Conservation (phyloP, 2,888 invertebrate species). For the Lithodes maja region DNA sequence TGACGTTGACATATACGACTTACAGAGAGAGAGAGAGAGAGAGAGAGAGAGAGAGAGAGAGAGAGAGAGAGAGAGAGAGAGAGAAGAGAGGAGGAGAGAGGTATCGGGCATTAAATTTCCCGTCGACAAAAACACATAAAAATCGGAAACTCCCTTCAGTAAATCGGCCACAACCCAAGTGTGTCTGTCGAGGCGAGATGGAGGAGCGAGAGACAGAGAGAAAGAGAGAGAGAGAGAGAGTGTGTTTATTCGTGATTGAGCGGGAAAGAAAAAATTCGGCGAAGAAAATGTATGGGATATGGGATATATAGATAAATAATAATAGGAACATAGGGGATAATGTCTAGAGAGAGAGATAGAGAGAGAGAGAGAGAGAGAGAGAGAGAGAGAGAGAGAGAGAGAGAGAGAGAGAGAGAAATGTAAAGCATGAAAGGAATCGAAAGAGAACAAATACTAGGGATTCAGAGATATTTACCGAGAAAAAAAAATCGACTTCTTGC, state of each 20-base stretch:
- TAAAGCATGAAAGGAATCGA: not conserved
- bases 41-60: too few relatives aligned
- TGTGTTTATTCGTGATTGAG: too few relatives aligned
- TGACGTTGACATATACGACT: too few relatives aligned
- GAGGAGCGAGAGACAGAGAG: too few relatives aligned
- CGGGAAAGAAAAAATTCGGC: too few relatives aligned
- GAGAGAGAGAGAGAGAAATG: not conserved
- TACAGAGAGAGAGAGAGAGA: too few relatives aligned
- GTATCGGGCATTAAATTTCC: not conserved
- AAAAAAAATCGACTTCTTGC: too few relatives aligned
- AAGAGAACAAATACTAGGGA: not conserved
- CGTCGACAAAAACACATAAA: conserved; percentile 13
- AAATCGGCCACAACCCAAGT: not conserved
- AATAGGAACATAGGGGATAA: too few relatives aligned
- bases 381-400: not conserved
- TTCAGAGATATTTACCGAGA: too few relatives aligned
- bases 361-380: not conserved
- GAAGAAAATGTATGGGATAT: too few relatives aligned
- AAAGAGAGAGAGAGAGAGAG: too few relatives aligned
- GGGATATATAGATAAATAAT: too few relatives aligned
- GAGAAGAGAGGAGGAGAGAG: not conserved
- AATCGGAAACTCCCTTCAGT: conserved; percentile 11
- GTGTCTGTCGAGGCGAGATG: not conserved
- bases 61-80: conserved; percentile 20
- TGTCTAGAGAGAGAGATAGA: not conserved